Conservation (phyloP, 1,140 invertebrate species). For the Mizuhopecten yessoensis region DNA sequence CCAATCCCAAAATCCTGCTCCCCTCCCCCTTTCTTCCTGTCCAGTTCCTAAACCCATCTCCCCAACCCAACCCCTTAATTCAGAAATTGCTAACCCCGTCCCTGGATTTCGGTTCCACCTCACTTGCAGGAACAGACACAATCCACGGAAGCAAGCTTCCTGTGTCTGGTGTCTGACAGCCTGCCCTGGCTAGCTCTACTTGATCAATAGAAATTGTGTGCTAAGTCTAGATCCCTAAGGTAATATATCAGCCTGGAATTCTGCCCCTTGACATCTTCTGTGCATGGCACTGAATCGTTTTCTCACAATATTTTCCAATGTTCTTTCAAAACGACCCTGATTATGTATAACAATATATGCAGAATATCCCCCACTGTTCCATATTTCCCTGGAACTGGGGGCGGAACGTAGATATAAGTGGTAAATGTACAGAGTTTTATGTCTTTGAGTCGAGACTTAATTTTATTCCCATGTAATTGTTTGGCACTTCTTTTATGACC, state of each 20-base stretch:
- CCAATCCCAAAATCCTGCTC: too few relatives aligned
- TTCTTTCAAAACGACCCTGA: slow-evolving; percentile 7
- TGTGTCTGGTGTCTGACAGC: neutral
- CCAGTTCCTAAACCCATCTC: neutral
- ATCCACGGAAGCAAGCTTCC: neutral
- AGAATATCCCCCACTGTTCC: neutral
- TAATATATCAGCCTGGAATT: neutral
- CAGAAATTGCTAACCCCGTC: neutral
- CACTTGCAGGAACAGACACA: neutral
- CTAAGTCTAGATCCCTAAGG: slow-evolving; percentile 31
- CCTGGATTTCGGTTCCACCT: neutral
- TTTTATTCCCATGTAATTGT: slow-evolving; percentile 24
- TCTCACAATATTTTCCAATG: neutral
- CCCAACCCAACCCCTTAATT: too few relatives aligned
- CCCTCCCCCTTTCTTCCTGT: neutral
- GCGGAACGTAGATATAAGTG: neutral
- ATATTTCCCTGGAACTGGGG: neutral
- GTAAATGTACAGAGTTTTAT: neutral
- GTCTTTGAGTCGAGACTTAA: neutral
- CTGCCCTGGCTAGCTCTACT: neutral
- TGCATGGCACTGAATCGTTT: slow-evolving; percentile 23
- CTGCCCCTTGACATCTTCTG: neutral
- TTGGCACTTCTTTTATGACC: slow-evolving; percentile 16
- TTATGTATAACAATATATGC: neutral
- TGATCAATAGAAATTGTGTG: neutral